These are phyloP conservation scores for Sylvia borin DNA, from an alignment of 2,797 vertebrate species.

Conservation along the genomic window DNA sequence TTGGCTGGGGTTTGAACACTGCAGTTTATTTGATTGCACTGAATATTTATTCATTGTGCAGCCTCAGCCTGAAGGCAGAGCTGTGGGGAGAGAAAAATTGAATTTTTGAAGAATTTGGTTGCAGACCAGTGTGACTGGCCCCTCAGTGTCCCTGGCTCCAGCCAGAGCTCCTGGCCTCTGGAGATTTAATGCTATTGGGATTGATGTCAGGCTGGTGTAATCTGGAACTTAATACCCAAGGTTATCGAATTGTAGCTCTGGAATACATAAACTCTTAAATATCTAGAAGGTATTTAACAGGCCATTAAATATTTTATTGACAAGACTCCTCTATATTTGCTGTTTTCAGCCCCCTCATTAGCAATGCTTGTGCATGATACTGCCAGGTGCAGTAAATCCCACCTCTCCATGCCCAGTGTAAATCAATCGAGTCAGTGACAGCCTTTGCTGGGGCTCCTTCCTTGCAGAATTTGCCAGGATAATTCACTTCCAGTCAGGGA, in stretches of 20 bases:
- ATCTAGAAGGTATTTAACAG: slow-evolving; percentile 47
- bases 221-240: not conserved
- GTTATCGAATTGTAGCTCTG: slow-evolving; percentile 31
- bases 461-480: slow-evolving; percentile 14
- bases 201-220: slow-evolving; percentile 17
- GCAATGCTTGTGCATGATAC: slow-evolving; percentile 10
- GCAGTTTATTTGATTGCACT: not conserved
- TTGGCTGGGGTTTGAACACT: not conserved
- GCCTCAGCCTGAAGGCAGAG: not conserved
- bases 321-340: slow-evolving; percentile 33
- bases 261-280: slow-evolving; percentile 29
- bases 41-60: not conserved
- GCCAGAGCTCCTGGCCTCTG: not conserved
- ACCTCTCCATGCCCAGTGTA: not conserved
- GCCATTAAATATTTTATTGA: slow-evolving; percentile 42
- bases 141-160: not conserved
- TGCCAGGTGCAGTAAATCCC: slow-evolving; percentile 58
- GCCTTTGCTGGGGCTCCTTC: not conserved
- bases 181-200: not conserved
- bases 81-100: not conserved
- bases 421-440: slow-evolving; percentile 40
- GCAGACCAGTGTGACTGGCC: not conserved
- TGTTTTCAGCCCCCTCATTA: slow-evolving; percentile 38
- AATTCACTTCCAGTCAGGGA: not conserved
- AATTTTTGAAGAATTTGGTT: not conserved